Evolutionary conservation across 2,113 vertebrate genomes (phyloP), one percentile per base, ranked within the genome.

Genomic region (Phaethornis superciliosus): DNA sequence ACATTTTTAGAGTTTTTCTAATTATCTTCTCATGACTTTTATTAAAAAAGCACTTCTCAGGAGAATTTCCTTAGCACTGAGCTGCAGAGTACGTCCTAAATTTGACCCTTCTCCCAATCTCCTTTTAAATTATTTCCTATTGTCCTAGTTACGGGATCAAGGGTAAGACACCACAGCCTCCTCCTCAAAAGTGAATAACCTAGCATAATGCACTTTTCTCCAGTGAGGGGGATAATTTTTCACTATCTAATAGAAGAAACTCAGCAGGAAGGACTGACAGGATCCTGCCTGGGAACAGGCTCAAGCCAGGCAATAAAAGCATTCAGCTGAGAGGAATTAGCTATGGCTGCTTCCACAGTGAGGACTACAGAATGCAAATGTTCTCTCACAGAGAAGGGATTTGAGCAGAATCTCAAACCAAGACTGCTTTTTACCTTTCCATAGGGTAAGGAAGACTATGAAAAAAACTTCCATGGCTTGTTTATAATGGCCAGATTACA

Each of bases 281-380:
- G 67, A 95, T 85, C 62, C 78, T 81, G 87, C 54, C 90, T 94
- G 88, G 84, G 55, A 96, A 83, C 4, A 0, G 18, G 1, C 67
- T 95, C 71, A 82, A 91, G 71, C 35, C 24, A 59, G 64, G 96
- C 95, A 96, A 90, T 90, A 85, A 93, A 95, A 90, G 85, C 95
- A 93, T 74, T 96, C 82, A 94, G 64, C 75, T 9, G 15, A 83
- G 33, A 94, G 71, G 85, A 93, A 94, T 90, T 56, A 77, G 92
- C 79, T 88, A 91, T 24, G 81, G 79, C 63, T 81, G 37, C 52
- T 60, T 91, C 87, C 56, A 64, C 35, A 47, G 84, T 16, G 65
- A 51, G 35, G 85, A 91, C 69, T 40, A 46, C 78, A n/a, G 78
- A 91, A 94, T 81, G 58, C 60, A 86, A 96, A 85, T 86, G 68